phyloP scores from a whole-genome alignment of 2,888 invertebrate species.

The Leptopilina myrica region DNA sequence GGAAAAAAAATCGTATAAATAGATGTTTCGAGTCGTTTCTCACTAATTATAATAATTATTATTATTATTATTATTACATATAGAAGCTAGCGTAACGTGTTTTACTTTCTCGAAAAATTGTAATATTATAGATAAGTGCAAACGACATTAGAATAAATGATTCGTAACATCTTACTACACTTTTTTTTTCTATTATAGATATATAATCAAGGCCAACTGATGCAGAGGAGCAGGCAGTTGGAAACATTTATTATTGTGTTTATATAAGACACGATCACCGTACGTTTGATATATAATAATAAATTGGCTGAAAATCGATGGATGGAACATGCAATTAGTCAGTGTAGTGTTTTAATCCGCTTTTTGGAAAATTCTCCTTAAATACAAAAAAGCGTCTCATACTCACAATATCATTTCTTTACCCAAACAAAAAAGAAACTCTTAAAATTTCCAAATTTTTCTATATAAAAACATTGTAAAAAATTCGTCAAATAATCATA shows the following conservation, averaged over 20 bases:
- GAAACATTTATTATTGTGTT: constrained; percentile 47
- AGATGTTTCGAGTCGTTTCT: constrained; percentile 30
- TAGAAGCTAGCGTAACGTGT: constrained; percentile 24
- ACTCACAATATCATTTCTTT: too few species aligned
- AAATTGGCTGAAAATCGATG: constrained; percentile 26
- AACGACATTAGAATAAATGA: constrained; percentile 29
- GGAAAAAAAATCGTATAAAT: constrained; percentile 27
- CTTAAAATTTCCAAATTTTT: too few species aligned
- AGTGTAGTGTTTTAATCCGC: neutral
- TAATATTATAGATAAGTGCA: constrained; percentile 10
- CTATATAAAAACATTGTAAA: too few species aligned
- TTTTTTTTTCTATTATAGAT: neutral
- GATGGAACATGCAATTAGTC: constrained; percentile 36
- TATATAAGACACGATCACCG: constrained; percentile 53
- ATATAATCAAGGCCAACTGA: constrained; percentile 29
- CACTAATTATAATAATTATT: neutral
- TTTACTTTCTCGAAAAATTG: constrained; percentile 18
- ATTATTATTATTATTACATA: neutral
- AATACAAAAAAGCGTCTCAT: too few species aligned
- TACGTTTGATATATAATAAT: constrained; percentile 42
- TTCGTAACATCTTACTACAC: constrained; percentile 32
- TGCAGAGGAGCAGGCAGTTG: constrained; percentile 29
- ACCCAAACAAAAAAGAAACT: too few species aligned
- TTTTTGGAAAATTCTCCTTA: neutral
- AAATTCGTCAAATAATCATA: too few species aligned